These are phyloP conservation scores for Corythornis madagascariensis DNA, from an alignment of 2,113 vertebrate species.

Conservation along the genomic window DNA sequence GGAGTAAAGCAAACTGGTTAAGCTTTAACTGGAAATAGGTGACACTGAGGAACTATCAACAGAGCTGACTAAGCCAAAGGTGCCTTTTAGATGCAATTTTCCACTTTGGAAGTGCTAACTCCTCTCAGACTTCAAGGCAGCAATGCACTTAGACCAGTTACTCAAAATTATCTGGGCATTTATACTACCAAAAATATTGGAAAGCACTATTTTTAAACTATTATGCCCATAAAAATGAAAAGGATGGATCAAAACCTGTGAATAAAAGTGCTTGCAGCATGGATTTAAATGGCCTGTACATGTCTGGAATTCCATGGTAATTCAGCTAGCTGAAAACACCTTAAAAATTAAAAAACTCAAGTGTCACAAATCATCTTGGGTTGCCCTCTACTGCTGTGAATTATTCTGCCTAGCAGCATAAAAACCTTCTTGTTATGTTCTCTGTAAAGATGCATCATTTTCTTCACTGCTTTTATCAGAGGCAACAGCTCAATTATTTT, in stretches of 20 bases:
- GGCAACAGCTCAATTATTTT: neutral
- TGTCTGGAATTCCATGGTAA: neutral
- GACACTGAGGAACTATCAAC: constrained; percentile 54
- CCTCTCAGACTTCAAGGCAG: neutral
- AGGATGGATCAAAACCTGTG: neutral
- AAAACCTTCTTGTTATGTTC: neutral
- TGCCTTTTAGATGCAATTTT: constrained; percentile 48
- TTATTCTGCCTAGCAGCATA: neutral
- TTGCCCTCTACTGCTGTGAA: neutral
- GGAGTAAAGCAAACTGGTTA: constrained; percentile 52
- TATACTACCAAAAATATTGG: neutral
- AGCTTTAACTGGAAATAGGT: constrained; percentile 60
- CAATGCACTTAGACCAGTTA: neutral
- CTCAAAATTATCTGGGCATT: neutral
- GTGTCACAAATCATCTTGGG: neutral
- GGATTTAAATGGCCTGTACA: neutral
- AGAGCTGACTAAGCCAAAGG: constrained; percentile 45
- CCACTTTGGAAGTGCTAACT: neutral
- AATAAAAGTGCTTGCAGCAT: neutral
- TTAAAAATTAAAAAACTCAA: neutral
- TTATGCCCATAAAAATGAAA: neutral
- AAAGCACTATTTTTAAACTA: neutral
- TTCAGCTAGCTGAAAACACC: neutral
- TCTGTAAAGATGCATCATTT: neutral
- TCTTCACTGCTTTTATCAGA: neutral